These are phyloP conservation scores for Nilaparvata lugens DNA, from an alignment of 1,140 invertebrate species.

Conservation along the genomic window DNA sequence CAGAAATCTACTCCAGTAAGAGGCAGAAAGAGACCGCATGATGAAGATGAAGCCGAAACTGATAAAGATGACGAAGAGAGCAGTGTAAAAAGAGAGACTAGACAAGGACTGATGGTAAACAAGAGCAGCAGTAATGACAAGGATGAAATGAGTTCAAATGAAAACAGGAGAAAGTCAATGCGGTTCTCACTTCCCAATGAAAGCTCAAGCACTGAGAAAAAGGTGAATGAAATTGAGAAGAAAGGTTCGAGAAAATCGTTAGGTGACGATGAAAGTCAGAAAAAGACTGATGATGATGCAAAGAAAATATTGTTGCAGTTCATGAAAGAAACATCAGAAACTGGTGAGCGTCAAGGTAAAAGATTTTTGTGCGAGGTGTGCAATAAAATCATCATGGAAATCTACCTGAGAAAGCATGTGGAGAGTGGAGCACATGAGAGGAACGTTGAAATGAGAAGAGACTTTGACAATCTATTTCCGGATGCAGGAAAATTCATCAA, in stretches of 20 bases:
- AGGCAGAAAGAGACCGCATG: background rate
- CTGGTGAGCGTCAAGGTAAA: too few relatives aligned
- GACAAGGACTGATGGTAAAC: background rate
- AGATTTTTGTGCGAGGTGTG: background rate
- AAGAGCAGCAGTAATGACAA: slow-evolving; percentile 7
- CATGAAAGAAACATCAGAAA: slow-evolving; percentile 1
- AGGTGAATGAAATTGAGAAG: too few relatives aligned
- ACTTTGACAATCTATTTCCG: background rate
- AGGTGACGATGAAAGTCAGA: too few relatives aligned
- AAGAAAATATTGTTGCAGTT: background rate
- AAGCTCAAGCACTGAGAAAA: too few relatives aligned
- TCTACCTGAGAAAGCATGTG: background rate
- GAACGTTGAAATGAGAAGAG: background rate
- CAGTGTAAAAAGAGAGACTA: background rate
- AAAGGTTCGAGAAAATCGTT: too few relatives aligned
- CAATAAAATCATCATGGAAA: background rate
- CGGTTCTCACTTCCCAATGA: too few relatives aligned
- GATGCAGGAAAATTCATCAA: background rate
- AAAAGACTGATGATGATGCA: background rate
- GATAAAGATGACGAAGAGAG: slow-evolving; percentile 1
- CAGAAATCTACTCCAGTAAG: background rate
- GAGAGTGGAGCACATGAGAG: background rate
- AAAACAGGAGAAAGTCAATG: too few relatives aligned
- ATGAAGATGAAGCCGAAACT: background rate
- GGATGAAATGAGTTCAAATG: background rate